phyloP scores from a whole-genome alignment of 2,797 vertebrate genomes.

The Fistularia commersonii region DNA sequence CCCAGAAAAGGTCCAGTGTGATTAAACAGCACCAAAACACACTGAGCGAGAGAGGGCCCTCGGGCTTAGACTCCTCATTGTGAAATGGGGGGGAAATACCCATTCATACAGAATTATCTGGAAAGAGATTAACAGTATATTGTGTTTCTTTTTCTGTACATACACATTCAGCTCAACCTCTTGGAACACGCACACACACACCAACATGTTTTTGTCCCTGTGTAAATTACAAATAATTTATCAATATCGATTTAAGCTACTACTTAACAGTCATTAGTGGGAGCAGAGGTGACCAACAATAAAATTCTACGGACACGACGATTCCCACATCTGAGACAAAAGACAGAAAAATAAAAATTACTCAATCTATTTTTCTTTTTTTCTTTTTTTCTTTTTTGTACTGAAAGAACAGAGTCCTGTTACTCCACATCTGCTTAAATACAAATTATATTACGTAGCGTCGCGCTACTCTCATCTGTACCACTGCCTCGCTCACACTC shows the following conservation, averaged over 20 bases:
- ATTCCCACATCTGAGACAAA: slow-evolving; percentile 52
- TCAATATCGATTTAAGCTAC: slow-evolving; percentile 77
- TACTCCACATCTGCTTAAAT: slow-evolving; percentile 67
- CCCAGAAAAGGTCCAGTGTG: slow-evolving; percentile 80
- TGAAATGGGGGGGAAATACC: slow-evolving; percentile 41
- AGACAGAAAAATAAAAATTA: slow-evolving; percentile 56
- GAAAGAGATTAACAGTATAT: slow-evolving; percentile 69
- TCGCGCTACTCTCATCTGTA: slow-evolving; percentile 49
- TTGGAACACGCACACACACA: slow-evolving; percentile 12
- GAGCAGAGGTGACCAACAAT: slow-evolving; percentile 63
- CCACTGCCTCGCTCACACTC: slow-evolving; percentile 52
- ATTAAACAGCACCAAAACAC: slow-evolving; percentile 74
- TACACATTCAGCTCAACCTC: slow-evolving; percentile 47
- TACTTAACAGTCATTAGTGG: slow-evolving; percentile 75
- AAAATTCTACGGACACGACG: slow-evolving; percentile 53
- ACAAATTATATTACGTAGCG: slow-evolving; percentile 67
- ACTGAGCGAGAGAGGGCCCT: slow-evolving; percentile 56
- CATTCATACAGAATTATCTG: slow-evolving; percentile 61
- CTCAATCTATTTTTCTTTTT: slow-evolving; percentile 41
- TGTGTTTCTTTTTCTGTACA: slow-evolving; percentile 55
- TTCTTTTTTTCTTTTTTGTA: slow-evolving; percentile 40
- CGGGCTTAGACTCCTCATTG: slow-evolving; percentile 46
- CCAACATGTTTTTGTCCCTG: slow-evolving; percentile 59
- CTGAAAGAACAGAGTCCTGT: slow-evolving; percentile 52
- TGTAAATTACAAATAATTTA: slow-evolving; percentile 81